A percentile compares a stretch with the other conserved stretches of the same genome.
Conservation (phyloP, 2,888 invertebrate species). For the Keiferia lycopersicella region DNA sequence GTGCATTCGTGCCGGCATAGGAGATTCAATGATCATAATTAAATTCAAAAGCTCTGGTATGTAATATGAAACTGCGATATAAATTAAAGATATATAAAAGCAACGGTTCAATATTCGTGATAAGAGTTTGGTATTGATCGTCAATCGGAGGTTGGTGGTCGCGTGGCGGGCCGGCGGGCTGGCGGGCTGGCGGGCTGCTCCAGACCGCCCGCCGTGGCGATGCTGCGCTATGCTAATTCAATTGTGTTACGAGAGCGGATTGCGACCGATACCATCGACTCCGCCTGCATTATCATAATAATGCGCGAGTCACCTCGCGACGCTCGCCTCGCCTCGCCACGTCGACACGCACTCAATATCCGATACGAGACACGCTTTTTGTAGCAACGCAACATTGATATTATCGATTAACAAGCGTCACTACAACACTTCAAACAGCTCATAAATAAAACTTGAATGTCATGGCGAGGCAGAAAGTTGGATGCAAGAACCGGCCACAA, state of each 20-base stretch:
- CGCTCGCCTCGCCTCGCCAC: slow-evolving; percentile 57
- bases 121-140: slow-evolving; percentile 47
- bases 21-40: neutral
- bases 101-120: slow-evolving; percentile 32
- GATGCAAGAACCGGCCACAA: slow-evolving; percentile 42
- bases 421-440: slow-evolving; percentile 17
- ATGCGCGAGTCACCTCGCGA: slow-evolving; percentile 72
- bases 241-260: slow-evolving; percentile 73
- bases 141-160: slow-evolving; percentile 45
- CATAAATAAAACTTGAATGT: slow-evolving; percentile 4
- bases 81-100: slow-evolving; percentile 23
- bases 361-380: slow-evolving; percentile 37
- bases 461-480: slow-evolving; percentile 21
- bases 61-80: slow-evolving; percentile 21
- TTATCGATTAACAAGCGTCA: slow-evolving; percentile 23
- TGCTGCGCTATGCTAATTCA: slow-evolving; percentile 78
- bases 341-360: slow-evolving; percentile 44
- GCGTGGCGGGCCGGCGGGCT: slow-evolving; percentile 57
- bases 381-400: slow-evolving; percentile 27
- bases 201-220: slow-evolving; percentile 72
- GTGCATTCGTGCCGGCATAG: neutral
- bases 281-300: slow-evolving; percentile 79
- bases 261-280: slow-evolving; percentile 67
- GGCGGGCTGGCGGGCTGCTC: slow-evolving; percentile 75
- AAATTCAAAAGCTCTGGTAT: neutral